Percentiles rank a stretch among this genome's conserved stretches.
These are phyloP conservation scores for Miichthys miiuy DNA, from an alignment of 2,797 vertebrate species.

Conservation along the genomic window DNA sequence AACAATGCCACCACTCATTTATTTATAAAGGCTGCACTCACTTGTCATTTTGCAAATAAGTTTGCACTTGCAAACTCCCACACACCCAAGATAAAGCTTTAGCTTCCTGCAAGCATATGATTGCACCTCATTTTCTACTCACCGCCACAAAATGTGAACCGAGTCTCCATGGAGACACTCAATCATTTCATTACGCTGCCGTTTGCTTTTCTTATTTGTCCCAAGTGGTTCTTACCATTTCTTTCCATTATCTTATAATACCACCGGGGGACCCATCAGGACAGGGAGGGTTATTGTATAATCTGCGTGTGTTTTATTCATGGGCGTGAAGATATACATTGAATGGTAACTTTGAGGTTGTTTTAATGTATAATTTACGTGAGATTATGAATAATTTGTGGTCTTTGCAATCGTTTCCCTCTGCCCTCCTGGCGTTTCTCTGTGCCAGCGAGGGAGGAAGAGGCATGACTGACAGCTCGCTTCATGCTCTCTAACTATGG, in stretches of 20 bases:
- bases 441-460: constrained; percentile 13
- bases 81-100: constrained; percentile 4
- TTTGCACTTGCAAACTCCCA: constrained; percentile 13
- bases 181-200: constrained; percentile 41
- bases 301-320: constrained; percentile 49
- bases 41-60: neutral
- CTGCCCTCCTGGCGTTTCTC: constrained; percentile 23
- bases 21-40: neutral
- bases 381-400: constrained; percentile 65
- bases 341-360: constrained; percentile 32
- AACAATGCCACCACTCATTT: neutral
- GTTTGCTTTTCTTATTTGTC: constrained; percentile 51
- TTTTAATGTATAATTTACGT: constrained; percentile 64
- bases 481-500: constrained; percentile 74
- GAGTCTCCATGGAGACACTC: constrained; percentile 48
- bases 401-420: constrained; percentile 26
- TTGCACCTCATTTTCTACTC: constrained; percentile 31
- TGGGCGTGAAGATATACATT: constrained; percentile 40
- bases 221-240: constrained; percentile 31
- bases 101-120: constrained; percentile 4
- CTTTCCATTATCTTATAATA: constrained; percentile 36
- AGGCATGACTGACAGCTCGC: constrained; percentile 75
- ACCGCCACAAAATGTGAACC: constrained; percentile 11
- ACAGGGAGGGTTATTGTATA: constrained; percentile 17
- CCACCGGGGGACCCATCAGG: constrained; percentile 5